A percentile compares a stretch with the other conserved stretches of the same genome.
phyloP scores from a whole-genome alignment of 2,113 vertebrate species.

The Lophura nycthemera region DNA sequence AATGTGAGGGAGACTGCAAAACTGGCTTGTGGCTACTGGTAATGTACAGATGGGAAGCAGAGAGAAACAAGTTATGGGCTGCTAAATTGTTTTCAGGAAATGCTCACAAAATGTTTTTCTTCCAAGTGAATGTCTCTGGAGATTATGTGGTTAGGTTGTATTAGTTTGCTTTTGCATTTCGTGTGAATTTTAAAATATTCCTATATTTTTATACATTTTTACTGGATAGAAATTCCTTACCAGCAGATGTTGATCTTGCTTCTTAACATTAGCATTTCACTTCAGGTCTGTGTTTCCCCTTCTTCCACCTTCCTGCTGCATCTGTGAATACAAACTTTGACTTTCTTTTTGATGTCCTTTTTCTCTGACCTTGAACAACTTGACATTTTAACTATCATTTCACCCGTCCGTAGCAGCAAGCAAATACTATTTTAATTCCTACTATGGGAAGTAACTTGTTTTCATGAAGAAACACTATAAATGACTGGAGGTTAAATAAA shows the following conservation, averaged over 20 bases:
- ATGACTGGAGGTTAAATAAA: not conserved
- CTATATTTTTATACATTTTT: not conserved
- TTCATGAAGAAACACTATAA: not conserved
- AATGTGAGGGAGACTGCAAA: not conserved
- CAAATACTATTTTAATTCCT: not conserved
- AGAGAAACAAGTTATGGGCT: not conserved
- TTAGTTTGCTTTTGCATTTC: not conserved
- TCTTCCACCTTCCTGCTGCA: not conserved
- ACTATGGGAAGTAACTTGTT: not conserved
- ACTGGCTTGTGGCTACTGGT: not conserved
- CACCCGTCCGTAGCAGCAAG: not conserved
- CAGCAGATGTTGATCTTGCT: not conserved
- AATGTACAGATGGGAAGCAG: not conserved
- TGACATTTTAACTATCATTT: not conserved
- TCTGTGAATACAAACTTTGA: not conserved
- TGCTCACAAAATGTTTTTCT: not conserved
- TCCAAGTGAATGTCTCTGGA: not conserved
- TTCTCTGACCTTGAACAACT: not conserved
- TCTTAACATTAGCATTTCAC: not conserved
- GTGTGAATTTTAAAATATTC: not conserved
- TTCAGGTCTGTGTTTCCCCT: not conserved
- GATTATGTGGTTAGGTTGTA: not conserved
- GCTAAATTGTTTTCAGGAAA: not conserved
- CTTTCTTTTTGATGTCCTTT: not conserved
- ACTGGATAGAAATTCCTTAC: not conserved